Conservation (phyloP, 2,113 vertebrate species). For the Rhea pennata region DNA sequence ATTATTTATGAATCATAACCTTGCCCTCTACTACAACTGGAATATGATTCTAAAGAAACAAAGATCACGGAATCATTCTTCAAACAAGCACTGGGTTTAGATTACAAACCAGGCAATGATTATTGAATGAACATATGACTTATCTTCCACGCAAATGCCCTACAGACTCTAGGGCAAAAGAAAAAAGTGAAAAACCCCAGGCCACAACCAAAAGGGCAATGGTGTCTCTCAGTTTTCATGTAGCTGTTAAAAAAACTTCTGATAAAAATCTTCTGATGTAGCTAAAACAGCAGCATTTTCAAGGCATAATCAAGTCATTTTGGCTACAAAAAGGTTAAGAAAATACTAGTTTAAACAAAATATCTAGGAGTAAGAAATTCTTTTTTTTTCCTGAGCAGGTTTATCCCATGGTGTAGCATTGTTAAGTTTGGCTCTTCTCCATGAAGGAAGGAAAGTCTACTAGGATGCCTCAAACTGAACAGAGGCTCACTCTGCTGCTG, state of each 20-base stretch:
- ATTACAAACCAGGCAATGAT: not conserved
- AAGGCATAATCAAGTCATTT: not conserved
- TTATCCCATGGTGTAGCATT: not conserved
- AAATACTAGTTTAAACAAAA: not conserved
- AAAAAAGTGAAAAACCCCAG: not conserved
- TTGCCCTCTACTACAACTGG: not conserved
- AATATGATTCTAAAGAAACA: not conserved
- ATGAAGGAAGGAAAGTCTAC: no score
- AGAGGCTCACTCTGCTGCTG: not conserved
- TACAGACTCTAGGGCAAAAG: not conserved
- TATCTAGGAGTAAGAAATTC: not conserved
- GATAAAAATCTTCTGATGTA: not conserved
- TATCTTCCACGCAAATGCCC: not conserved
- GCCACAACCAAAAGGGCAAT: not conserved
- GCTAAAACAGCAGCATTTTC: not conserved
- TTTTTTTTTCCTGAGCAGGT: not conserved
- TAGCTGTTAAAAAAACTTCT: not conserved
- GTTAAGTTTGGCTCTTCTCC: not conserved
- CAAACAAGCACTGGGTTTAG: not conserved
- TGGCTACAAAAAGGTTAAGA: not conserved
- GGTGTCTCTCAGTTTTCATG: not conserved
- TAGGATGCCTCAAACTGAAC: not conserved
- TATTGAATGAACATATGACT: not conserved
- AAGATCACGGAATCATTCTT: not conserved
- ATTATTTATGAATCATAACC: not conserved